Percentiles rank a stretch among this genome's conserved stretches.
phyloP scores from a whole-genome alignment of 2,888 invertebrate species.

The Tyria jacobaeae region DNA sequence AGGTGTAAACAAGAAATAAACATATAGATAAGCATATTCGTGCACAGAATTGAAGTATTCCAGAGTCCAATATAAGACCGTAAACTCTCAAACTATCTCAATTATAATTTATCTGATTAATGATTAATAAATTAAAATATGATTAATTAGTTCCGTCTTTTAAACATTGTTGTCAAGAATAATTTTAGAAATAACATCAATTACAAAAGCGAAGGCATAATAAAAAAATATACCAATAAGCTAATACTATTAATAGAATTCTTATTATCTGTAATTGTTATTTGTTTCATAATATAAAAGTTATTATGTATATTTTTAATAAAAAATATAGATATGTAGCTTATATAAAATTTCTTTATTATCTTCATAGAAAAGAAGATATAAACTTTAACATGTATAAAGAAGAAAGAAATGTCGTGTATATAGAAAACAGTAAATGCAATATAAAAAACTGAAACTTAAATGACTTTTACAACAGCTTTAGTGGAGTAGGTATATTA shows the following conservation, averaged over 20 bases:
- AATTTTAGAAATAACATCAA: slow-evolving; percentile 6
- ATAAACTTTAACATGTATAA: too few species aligned
- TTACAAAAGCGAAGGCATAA: neutral
- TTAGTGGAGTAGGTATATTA: too few species aligned
- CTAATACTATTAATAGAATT: too few species aligned
- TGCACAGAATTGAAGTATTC: slow-evolving; percentile 6
- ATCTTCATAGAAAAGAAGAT: neutral
- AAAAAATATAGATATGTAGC: too few species aligned
- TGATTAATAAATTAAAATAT: too few species aligned
- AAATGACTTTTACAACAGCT: too few species aligned
- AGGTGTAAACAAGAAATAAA: slow-evolving; percentile 17
- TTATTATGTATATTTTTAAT: neutral
- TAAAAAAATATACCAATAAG: too few species aligned
- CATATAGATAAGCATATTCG: slow-evolving; percentile 2
- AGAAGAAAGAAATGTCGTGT: neutral
- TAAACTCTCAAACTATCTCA: too few species aligned
- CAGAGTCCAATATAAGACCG: slow-evolving; percentile 15
- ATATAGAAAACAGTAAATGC: neutral
- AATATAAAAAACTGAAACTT: too few species aligned
- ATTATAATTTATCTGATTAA: too few species aligned
- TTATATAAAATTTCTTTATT: neutral
- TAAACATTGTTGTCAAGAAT: slow-evolving; percentile 7
- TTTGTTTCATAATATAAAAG: neutral
- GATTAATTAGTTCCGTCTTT: neutral
- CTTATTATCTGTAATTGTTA: neutral